Base-by-base conservation (phyloP, 30 jellyfish, hydroid and myxozoan genomes). In the Aurelia aurita region DNA sequence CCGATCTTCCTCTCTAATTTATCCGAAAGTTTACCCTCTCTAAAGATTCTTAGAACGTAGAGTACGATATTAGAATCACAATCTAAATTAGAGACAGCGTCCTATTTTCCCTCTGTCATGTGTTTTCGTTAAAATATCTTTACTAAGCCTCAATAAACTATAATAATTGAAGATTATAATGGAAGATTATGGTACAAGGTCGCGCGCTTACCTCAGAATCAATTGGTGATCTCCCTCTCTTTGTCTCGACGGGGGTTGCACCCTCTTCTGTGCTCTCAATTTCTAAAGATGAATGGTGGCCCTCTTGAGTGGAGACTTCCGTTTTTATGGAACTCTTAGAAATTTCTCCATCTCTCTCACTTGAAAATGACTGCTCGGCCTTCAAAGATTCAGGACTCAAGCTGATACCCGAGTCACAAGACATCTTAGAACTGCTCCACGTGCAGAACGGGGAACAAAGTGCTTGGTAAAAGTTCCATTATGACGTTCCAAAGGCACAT, bases 341-440 rank as follows among this genome's bases (percentile, higher is more conserved):
- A 22, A 28, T 19, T 16, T 25, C 85, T 18, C 85, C 71, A 31
- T 27, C 71, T 20, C 21, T 49, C 14, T n/a, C 58, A 31, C 70
- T 43, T 3, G 25, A 14, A 16, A 49, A 47, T 49, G 58, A 35
- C 45, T 69, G 85, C 55, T 72, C 32, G 26, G 16, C 20, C 53
- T 16, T 72, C 39, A 18, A 72, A 18, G 77, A 76, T 3, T 76
- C 87, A 12, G 67, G 75, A 27, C 87, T 76, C 64, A 59, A 32
- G 47, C 87, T 74, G 6, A 76, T 23, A 16, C 87, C 87, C 20
- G 87, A 76, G 34, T 76, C 87, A 28, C 77, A 58, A 31, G 87
- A 76, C 87, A 76, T 76, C 60, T 58, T 72, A 44, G 49, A 43
- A 39, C 9, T 39, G 51, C 51, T 39, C 51, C 51, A 39, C 51